These are phyloP conservation scores for Daubentonia madagascariensis DNA, from an alignment of 2,113 vertebrate species.

Conservation along the genomic window DNA sequence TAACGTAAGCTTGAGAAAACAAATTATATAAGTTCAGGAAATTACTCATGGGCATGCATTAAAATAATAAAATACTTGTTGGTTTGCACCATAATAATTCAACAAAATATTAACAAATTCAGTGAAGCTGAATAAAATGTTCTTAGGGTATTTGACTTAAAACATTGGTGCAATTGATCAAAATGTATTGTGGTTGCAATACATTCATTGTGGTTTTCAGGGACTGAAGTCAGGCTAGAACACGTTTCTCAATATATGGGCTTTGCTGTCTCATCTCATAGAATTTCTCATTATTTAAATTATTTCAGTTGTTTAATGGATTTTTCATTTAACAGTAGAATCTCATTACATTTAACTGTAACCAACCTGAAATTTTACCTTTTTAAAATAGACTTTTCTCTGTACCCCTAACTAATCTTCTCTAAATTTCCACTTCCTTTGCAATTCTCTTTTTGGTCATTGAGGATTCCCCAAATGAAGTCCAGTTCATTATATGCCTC, in stretches of 20 bases:
- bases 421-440: constrained; percentile 69
- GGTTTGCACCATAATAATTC: background rate
- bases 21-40: background rate
- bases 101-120: background rate
- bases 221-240: background rate
- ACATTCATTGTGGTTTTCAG: background rate
- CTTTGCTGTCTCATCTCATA: constrained; percentile 55
- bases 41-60: background rate
- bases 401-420: constrained; percentile 53
- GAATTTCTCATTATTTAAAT: constrained; percentile 71
- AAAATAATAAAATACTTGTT: background rate
- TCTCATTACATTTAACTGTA: constrained; percentile 67
- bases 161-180: background rate
- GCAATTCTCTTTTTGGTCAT: constrained; percentile 20
- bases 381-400: constrained; percentile 55
- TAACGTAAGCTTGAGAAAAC: background rate
- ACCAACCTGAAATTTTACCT: constrained; percentile 52
- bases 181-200: background rate
- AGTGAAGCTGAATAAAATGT: background rate
- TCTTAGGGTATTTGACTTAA: background rate
- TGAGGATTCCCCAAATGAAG: constrained; percentile 48
- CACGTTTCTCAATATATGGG: background rate
- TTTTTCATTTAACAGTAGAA: constrained; percentile 66
- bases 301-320: constrained; percentile 62
- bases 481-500: constrained; percentile 45